These are phyloP conservation scores for Corynorhinus townsendii DNA, from an alignment of 2,113 vertebrate species.

Conservation along the genomic window DNA sequence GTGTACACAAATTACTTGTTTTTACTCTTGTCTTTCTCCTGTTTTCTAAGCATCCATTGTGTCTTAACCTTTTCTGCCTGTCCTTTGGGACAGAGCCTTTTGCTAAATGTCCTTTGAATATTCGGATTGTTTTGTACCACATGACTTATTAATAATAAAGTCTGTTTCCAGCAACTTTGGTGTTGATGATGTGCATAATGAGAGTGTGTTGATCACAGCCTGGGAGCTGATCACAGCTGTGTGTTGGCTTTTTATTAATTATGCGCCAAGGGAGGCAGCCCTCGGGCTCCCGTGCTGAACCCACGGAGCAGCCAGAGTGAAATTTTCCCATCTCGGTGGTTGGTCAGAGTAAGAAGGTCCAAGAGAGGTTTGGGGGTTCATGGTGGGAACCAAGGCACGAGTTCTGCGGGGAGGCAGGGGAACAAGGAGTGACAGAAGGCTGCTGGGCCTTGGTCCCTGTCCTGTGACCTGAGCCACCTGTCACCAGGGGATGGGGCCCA, in stretches of 20 bases:
- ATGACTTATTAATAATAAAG: conserved; percentile 56
- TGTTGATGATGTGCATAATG: neutral
- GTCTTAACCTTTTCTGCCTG: neutral
- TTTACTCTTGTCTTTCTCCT: neutral
- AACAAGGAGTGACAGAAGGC: neutral
- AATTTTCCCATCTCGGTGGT: neutral
- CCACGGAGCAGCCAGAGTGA: neutral
- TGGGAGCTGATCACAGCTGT: no score
- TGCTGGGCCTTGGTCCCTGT: neutral
- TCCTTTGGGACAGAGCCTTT: conserved; percentile 13
- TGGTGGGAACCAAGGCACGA: neutral
- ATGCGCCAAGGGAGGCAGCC: neutral
- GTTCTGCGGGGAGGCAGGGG: neutral
- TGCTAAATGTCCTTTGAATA: neutral
- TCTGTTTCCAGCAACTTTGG: neutral
- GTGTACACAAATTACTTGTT: neutral
- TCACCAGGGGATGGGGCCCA: neutral
- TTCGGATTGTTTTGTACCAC: conserved; percentile 45
- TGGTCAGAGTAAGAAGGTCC: neutral
- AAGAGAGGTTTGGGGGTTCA: neutral
- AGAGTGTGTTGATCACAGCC: neutral
- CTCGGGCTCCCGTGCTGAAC: neutral
- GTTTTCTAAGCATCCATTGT: neutral
- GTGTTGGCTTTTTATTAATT: neutral
- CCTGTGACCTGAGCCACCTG: neutral